Percentiles rank a stretch among this genome's conserved stretches.
These are phyloP conservation scores for Glandiceps talaboti DNA, from an alignment of 53 echinoderm and acorn worm species.

Conservation along the genomic window DNA sequence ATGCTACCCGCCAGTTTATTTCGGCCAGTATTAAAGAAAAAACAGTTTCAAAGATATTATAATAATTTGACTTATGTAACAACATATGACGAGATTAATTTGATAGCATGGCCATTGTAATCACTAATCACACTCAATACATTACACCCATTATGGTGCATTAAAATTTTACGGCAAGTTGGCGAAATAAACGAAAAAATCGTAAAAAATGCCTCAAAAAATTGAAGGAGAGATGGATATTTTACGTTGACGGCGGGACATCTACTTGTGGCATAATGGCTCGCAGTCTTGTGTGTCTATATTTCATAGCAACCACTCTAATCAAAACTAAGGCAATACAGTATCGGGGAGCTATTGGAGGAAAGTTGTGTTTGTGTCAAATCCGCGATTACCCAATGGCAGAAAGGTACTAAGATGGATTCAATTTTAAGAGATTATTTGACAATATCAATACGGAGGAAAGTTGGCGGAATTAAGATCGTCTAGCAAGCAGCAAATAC, in stretches of 20 bases:
- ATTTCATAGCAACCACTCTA: background rate
- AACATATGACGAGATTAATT: too few species aligned
- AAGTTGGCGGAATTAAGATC: background rate
- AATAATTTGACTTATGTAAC: too few species aligned
- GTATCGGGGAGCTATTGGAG: background rate
- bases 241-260: background rate
- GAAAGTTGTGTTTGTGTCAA: background rate
- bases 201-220: background rate
- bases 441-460: background rate
- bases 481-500: background rate
- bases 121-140: too few species aligned
- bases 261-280: background rate
- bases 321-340: too few species aligned
- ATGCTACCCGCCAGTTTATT: too few species aligned
- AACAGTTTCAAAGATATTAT: too few species aligned
- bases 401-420: background rate
- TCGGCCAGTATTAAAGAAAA: too few species aligned
- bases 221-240: background rate
- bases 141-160: too few species aligned
- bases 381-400: background rate
- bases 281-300: background rate
- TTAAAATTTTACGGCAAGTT: too few species aligned
- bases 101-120: too few species aligned
- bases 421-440: background rate
- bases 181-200: too few species aligned